Conservation (phyloP, 2,113 vertebrate genomes). For the Delphinapterus leucas region DNA sequence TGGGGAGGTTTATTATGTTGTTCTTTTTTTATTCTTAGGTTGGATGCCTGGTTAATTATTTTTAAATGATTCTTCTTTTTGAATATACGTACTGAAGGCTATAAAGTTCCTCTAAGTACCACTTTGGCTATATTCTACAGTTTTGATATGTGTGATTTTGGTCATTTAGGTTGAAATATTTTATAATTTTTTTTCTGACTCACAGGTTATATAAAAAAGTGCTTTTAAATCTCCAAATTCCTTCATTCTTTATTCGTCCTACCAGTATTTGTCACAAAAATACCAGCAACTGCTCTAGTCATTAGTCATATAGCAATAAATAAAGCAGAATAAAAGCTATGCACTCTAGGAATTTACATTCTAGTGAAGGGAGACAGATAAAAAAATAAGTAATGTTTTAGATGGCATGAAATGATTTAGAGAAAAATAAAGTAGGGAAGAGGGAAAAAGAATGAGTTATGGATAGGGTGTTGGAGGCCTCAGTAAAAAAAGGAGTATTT, state of each 20-base stretch:
- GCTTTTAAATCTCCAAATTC: conserved; percentile 10
- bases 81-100: background rate
- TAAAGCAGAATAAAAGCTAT: background rate
- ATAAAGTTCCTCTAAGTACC: background rate
- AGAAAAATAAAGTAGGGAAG: background rate
- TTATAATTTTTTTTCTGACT: conserved; percentile 30
- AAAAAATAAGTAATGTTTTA: conserved; percentile 7
- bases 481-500: background rate
- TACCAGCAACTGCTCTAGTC: background rate
- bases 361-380: background rate
- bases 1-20: background rate
- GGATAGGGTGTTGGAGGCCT: background rate
- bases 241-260: background rate
- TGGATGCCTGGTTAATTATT: background rate
- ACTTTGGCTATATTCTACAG: background rate
- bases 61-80: conserved; percentile 18
- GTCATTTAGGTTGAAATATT: background rate
- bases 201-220: background rate
- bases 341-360: background rate
- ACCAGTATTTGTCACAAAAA: background rate
- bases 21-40: background rate
- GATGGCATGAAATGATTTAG: background rate
- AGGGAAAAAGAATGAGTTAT: background rate
- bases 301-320: background rate
- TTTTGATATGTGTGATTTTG: background rate